Evolutionary conservation across 2,113 vertebrate genomes (phyloP), one percentile per base, ranked within the genome.

Genomic region (Halcyon senegalensis): DNA sequence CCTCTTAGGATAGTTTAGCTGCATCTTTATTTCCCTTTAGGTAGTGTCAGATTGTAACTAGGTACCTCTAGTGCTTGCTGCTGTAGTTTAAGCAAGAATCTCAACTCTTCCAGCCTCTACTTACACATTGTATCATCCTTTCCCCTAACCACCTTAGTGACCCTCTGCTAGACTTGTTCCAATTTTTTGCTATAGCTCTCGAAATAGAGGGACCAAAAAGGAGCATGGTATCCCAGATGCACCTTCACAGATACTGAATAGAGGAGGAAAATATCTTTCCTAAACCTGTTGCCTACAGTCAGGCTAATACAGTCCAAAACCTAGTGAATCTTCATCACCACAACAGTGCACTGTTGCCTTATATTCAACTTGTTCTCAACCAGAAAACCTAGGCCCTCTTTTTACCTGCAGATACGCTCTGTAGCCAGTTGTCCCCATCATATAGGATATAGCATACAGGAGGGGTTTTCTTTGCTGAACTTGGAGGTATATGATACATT

Each of bases 291-390:
- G 51, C 12, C 31, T 48, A 21, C 21, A 23, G 50, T 64, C 41
- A 58, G 75, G 33, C 25, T 59, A 78, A 23, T 31, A 20, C 24
- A 55, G n/a, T 59, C 18, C 21, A 60, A 80, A 63, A 68, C 6
- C 19, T 35, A 21, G 39, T 16, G 20, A 84, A 33, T 7, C 17
- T 63, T 64, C n/a, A 79, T 43, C 9, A 41, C 9, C 19, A 10
- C 3, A 4, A 13, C 0, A 0, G 10, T 63, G 37, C 3, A 8
- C 19, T 44, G 9, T 23, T 39, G 13, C 35, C 35, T 88, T 21
- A 31, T 30, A 17, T 27, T 44, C 30, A 44, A 31, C 16, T 58
- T 33, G 44, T 53, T 82, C 33, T 81, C 82, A 43, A 10, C 6
- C 8, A 44, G 55, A 84, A 73, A 16, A 3, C 20, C 11, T 25